Conservation (phyloP, 2,888 invertebrate genomes). For the Congeria kusceri region DNA sequence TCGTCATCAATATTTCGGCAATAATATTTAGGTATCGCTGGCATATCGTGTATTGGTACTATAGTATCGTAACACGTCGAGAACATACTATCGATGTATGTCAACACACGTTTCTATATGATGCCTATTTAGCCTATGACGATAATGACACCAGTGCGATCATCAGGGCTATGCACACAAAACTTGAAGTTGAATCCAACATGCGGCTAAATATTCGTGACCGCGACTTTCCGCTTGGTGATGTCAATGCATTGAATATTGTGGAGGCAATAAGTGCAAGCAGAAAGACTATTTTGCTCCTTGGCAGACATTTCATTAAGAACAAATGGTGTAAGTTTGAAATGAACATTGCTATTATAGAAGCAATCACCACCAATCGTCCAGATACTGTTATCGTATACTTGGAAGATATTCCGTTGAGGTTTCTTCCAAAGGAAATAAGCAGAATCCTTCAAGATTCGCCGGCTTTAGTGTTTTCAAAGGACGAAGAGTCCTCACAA, state of each 20-base stretch:
- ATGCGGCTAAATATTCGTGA: slow-evolving; percentile 53
- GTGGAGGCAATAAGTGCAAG: slow-evolving; percentile 65
- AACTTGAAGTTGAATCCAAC: slow-evolving; percentile 53
- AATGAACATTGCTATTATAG: slow-evolving; percentile 68
- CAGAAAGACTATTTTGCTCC: slow-evolving; percentile 65
- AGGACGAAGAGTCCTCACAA: too few species aligned
- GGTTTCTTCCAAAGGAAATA: slow-evolving; percentile 43
- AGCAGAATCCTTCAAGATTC: too few species aligned
- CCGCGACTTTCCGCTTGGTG: slow-evolving; percentile 68
- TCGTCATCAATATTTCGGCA: slow-evolving; percentile 30
- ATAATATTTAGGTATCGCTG: slow-evolving; percentile 44
- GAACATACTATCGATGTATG: too few species aligned
- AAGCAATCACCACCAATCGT: slow-evolving; percentile 58
- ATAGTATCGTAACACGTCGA: slow-evolving; percentile 12
- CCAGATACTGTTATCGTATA: slow-evolving; percentile 57
- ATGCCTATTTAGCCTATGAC: slow-evolving; percentile 72
- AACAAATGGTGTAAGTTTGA: slow-evolving; percentile 73
- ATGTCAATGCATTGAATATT: slow-evolving; percentile 66
- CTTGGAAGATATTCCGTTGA: slow-evolving; percentile 52
- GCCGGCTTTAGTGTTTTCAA: too few species aligned
- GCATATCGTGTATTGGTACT: slow-evolving; percentile 54
- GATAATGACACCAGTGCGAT: slow-evolving; percentile 62
- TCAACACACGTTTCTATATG: slow-evolving; percentile 48
- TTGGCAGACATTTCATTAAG: slow-evolving; percentile 61
- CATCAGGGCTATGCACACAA: slow-evolving; percentile 47